These are phyloP conservation scores for Tiliqua scincoides DNA, from an alignment of 2,113 vertebrate species.

Conservation along the genomic window DNA sequence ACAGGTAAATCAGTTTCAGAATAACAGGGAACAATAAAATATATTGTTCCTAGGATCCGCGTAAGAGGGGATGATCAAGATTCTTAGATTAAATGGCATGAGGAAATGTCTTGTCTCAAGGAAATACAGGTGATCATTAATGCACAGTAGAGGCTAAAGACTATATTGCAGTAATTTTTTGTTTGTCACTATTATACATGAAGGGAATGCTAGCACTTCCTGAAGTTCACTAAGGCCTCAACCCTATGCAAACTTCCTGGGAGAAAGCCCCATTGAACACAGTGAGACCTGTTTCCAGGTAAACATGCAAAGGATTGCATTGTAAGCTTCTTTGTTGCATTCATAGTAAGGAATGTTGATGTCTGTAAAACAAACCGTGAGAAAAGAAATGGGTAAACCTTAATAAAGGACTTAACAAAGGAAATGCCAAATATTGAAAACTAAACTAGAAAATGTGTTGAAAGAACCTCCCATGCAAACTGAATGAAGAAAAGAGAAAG, in stretches of 20 bases:
- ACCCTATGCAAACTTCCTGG: too few relatives aligned
- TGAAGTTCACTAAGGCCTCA: background rate
- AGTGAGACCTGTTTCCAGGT: too few relatives aligned
- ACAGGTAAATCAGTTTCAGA: background rate
- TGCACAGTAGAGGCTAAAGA: background rate
- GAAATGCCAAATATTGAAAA: background rate
- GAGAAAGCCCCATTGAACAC: too few relatives aligned
- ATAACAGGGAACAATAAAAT: background rate
- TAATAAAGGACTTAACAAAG: background rate
- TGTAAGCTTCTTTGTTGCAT: background rate
- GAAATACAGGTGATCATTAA: background rate
- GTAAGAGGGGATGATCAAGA: background rate
- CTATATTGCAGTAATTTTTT: background rate
- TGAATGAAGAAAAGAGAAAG: background rate
- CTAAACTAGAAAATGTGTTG: background rate
- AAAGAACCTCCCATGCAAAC: slow-evolving; percentile 32
- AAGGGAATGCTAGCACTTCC: background rate
- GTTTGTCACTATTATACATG: background rate
- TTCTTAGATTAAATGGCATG: background rate
- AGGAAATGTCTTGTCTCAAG: background rate
- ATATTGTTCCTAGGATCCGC: background rate
- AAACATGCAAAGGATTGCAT: too few relatives aligned
- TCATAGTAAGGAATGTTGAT: background rate
- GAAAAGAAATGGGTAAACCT: slow-evolving; percentile 3
- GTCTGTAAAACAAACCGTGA: background rate